Evolutionary conservation across 1,140 invertebrate genomes (phyloP).

Genomic region (Calephelis virginiensis): DNA sequence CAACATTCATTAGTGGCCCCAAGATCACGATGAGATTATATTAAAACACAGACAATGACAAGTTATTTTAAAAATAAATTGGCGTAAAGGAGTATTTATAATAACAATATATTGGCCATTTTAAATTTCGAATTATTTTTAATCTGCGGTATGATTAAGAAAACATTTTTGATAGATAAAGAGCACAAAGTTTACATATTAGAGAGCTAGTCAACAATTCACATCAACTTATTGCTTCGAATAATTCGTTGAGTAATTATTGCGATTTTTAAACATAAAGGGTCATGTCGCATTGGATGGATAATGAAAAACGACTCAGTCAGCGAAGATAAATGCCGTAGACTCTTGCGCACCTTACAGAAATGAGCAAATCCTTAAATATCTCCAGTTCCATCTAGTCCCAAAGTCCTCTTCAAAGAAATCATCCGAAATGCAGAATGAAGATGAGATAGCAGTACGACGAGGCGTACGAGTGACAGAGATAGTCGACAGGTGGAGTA

Average conservation of each 20-base stretch:
- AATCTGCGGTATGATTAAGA: no score
- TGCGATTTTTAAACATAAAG: slow-evolving; percentile 41
- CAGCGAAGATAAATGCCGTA: slow-evolving; percentile 15
- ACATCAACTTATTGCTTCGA: slow-evolving; percentile 56
- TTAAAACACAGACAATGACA: neutral
- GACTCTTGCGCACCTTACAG: slow-evolving; percentile 31
- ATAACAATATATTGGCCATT: neutral
- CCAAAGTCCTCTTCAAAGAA: slow-evolving; percentile 18
- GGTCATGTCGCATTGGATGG: slow-evolving; percentile 68
- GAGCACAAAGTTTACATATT: slow-evolving; percentile 25
- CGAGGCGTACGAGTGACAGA: slow-evolving; percentile 58
- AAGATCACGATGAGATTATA: slow-evolving; percentile 47
- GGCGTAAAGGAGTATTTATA: neutral
- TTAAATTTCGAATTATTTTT: neutral
- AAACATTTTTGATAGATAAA: slow-evolving; percentile 27
- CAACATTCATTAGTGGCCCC: slow-evolving; percentile 61
- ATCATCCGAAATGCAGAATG: slow-evolving; percentile 39
- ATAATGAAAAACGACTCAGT: slow-evolving; percentile 41
- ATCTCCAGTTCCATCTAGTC: slow-evolving; percentile 14
- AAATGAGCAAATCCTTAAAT: slow-evolving; percentile 52
- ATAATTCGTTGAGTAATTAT: slow-evolving; percentile 64
- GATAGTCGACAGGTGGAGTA: slow-evolving; percentile 58
- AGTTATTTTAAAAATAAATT: slow-evolving; percentile 19
- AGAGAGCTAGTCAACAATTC: slow-evolving; percentile 30
- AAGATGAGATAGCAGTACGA: slow-evolving; percentile 53